These are phyloP conservation scores for Oceanodroma leucorhoa DNA, from an alignment of 2,797 vertebrate species.

Conservation along the genomic window DNA sequence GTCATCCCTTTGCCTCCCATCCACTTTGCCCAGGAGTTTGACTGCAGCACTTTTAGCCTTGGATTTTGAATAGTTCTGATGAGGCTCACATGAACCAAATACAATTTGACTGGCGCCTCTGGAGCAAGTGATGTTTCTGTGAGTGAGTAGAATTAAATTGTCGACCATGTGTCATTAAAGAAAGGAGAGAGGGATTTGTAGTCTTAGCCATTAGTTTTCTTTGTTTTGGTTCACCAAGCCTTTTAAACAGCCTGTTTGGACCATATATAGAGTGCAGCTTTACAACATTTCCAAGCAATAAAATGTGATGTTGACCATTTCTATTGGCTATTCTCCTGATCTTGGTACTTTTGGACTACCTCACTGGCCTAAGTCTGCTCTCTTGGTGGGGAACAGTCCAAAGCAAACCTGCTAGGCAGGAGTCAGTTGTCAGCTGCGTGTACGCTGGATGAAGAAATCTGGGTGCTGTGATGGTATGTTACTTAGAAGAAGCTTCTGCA, in stretches of 20 bases:
- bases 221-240: background rate
- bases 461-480: background rate
- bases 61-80: background rate
- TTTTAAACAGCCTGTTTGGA: background rate
- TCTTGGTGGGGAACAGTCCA: background rate
- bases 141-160: background rate
- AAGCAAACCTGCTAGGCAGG: background rate
- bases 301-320: background rate
- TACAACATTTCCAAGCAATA: background rate
- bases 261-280: background rate
- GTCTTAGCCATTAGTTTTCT: background rate
- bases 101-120: background rate
- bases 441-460: background rate
- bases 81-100: background rate
- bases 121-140: background rate
- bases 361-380: background rate
- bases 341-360: background rate
- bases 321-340: accelerated
- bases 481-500: background rate
- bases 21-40: background rate
- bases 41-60: background rate
- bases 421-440: background rate
- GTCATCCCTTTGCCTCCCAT: background rate
- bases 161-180: background rate
- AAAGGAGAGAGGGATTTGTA: background rate